These are phyloP conservation scores for Henricia sp. DNA, from an alignment of 53 echinoderm and acorn worm genomes.

Conservation along the genomic window DNA sequence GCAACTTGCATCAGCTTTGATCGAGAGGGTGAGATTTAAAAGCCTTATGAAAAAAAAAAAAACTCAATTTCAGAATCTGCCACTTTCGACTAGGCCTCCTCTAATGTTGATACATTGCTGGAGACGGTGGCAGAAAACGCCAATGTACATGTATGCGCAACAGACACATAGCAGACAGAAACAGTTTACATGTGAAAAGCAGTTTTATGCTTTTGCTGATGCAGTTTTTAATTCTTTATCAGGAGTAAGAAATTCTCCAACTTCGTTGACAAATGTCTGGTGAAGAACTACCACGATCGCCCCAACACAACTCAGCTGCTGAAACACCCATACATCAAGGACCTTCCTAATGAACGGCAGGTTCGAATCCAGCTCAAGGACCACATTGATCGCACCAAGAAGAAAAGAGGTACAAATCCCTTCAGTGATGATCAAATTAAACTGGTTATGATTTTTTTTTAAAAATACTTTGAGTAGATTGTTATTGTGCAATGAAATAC, in stretches of 20 bases:
- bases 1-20: too few relatives aligned
- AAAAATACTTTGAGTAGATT: background rate
- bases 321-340: slow-evolving; percentile 98
- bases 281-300: slow-evolving; percentile 95
- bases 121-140: too few relatives aligned
- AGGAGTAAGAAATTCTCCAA: slow-evolving; percentile 96
- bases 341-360: slow-evolving; percentile 95
- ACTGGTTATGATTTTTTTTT: background rate
- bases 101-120: too few relatives aligned
- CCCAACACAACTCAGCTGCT: slow-evolving; percentile 89
- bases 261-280: slow-evolving; percentile 96
- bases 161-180: too few relatives aligned
- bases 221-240: too few relatives aligned
- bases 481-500: background rate
- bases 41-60: too few relatives aligned
- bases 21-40: too few relatives aligned
- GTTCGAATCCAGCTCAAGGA: slow-evolving; percentile 98
- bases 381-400: slow-evolving; percentile 98
- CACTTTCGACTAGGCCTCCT: too few relatives aligned
- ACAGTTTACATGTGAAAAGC: background rate
- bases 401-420: slow-evolving; percentile 87
- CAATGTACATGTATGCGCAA: too few relatives aligned
- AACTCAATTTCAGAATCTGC: too few relatives aligned
- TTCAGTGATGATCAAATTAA: too few relatives aligned
- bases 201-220: too few relatives aligned